Percentiles rank a stretch among this genome's conserved stretches.
Conservation (phyloP, 2,113 vertebrate species). For the human region GRCh38 chr2:155129001-155129500, state of each 20-base stretch:
- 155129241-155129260: not conserved
- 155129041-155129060: not conserved
- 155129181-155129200: not conserved
- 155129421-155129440: not conserved
- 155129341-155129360: not conserved
- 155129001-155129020: not conserved
- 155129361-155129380: not conserved
- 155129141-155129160: not conserved
- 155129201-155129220: not conserved
- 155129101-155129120: not conserved
- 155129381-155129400: not conserved
- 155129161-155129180: not conserved
- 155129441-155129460: not conserved
- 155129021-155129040: not conserved
- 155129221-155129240: not conserved
- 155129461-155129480: not conserved
- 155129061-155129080: not conserved
- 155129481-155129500: not conserved
- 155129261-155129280: not conserved
- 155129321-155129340: not conserved
- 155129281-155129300: not conserved
- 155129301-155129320: not conserved
- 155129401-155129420: not conserved
- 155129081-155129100: not conserved
- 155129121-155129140: not conserved